Conservation (phyloP, 2,113 vertebrate species). For the Tragelaphus scriptus region DNA sequence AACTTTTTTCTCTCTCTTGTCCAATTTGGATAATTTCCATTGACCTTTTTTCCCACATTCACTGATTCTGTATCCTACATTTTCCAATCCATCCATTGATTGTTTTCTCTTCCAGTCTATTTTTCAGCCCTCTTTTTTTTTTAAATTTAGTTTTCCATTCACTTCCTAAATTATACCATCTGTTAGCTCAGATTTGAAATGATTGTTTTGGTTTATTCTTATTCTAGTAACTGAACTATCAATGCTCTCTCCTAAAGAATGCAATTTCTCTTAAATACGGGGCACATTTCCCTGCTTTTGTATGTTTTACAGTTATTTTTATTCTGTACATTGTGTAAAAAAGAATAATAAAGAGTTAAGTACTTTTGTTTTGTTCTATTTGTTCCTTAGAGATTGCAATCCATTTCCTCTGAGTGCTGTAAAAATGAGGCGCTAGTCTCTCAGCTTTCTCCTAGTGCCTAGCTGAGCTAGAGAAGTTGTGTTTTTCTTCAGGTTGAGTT, state of each 20-base stretch:
- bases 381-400: background rate
- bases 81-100: background rate
- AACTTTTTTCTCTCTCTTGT: background rate
- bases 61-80: background rate
- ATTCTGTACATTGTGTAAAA: background rate
- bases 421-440: background rate
- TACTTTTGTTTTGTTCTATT: background rate
- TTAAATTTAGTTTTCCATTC: background rate
- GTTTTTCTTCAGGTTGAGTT: background rate
- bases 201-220: background rate
- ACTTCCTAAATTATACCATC: background rate
- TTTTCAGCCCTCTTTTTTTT: background rate
- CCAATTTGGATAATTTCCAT: background rate
- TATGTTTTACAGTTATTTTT: background rate
- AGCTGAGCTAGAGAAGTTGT: background rate
- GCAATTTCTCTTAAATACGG: background rate
- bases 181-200: background rate
- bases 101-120: background rate
- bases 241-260: background rate
- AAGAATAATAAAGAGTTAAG: background rate
- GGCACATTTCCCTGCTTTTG: background rate
- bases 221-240: background rate
- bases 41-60: background rate
- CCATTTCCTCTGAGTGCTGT: background rate
- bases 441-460: background rate